Evolutionary conservation across 1,140 invertebrate species (phyloP).

Genomic region (Aleiodes sp.): DNA sequence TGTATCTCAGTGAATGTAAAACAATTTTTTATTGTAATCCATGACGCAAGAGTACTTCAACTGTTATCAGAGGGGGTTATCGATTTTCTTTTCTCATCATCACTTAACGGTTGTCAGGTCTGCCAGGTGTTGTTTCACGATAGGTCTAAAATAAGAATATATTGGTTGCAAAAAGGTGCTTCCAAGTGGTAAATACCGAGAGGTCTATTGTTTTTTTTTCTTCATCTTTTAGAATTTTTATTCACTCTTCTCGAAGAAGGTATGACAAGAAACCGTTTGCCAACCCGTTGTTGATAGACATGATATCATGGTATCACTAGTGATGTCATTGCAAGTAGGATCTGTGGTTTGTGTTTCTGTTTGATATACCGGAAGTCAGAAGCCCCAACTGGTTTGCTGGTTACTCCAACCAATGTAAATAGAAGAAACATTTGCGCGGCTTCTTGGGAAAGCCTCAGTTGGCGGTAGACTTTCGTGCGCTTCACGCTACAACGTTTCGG

Average conservation of each 20-base stretch:
- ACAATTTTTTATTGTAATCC: neutral
- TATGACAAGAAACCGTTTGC: neutral
- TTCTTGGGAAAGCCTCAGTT: slow-evolving; percentile 30
- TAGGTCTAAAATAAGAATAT: neutral
- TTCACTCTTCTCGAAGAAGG: neutral
- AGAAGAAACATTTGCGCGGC: slow-evolving; percentile 28
- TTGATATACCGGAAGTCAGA: slow-evolving; percentile 23
- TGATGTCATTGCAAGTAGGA: slow-evolving; percentile 13
- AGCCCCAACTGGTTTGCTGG: slow-evolving; percentile 27
- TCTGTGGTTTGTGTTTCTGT: slow-evolving; percentile 12
- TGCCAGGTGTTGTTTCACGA: neutral
- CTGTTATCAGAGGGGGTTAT: neutral
- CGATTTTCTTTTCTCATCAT: neutral
- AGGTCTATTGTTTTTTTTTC: neutral
- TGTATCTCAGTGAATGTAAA: too few relatives aligned
- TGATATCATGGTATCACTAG: too few relatives aligned
- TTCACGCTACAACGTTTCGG: slow-evolving; percentile 5
- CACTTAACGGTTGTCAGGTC: neutral
- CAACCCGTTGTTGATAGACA: neutral
- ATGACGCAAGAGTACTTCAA: neutral
- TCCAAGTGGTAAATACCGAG: neutral
- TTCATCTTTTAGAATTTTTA: neutral
- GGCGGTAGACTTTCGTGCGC: slow-evolving; percentile 19
- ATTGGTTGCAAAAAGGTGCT: neutral
- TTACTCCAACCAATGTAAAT: slow-evolving; percentile 27